Evolutionary conservation across 2,888 invertebrate species (phyloP).

Genomic region (Epinotia nisella): DNA sequence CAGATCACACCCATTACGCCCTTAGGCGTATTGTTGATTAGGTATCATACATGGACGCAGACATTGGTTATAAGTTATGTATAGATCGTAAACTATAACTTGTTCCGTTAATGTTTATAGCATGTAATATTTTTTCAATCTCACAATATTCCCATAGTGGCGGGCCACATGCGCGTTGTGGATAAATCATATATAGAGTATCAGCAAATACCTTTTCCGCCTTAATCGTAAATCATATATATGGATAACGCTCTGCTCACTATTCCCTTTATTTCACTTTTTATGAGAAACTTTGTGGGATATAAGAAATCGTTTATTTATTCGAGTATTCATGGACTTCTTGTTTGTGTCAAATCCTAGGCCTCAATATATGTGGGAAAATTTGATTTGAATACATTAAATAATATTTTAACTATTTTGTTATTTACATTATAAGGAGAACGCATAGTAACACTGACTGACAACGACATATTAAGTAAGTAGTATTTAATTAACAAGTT

Average conservation of each 20-base stretch:
- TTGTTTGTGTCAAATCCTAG: conserved; percentile 46
- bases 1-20: no score
- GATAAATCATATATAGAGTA: conserved; percentile 64
- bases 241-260: conserved; percentile 64
- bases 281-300: conserved; percentile 69
- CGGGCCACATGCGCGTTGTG: conserved; percentile 47
- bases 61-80: not conserved
- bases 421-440: conserved; percentile 15
- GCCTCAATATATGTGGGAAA: conserved; percentile 26
- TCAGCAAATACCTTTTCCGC: conserved; percentile 64
- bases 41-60: no score
- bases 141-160: conserved; percentile 40
- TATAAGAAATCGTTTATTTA: conserved; percentile 78
- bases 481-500: not conserved
- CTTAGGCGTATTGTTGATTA: no score
- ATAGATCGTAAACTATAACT: conserved; percentile 14
- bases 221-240: conserved; percentile 72
- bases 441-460: not conserved
- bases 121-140: conserved; percentile 41
- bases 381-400: conserved; percentile 24
- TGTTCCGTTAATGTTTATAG: conserved; percentile 32
- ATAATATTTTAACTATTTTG: conserved; percentile 21
- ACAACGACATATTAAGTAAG: not conserved
- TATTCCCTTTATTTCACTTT: conserved; percentile 73
- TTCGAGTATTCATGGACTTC: conserved; percentile 73